phyloP scores from a whole-genome alignment of 2,113 vertebrate species.

The Gymnocephalus cernua region DNA sequence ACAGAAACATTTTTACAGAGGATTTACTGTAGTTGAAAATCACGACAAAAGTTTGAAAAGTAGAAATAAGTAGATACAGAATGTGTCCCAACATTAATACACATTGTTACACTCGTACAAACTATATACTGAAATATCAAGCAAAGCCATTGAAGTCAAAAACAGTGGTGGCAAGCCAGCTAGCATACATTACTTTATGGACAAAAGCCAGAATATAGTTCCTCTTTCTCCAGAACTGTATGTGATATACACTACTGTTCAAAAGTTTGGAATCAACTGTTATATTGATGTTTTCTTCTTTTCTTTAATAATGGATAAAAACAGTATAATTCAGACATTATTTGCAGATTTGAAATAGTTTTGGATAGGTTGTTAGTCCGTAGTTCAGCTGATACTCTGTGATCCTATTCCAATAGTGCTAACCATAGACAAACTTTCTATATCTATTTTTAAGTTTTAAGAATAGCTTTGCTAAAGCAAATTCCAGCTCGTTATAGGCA shows the following conservation, averaged over 20 bases:
- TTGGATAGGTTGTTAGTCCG: too few species aligned
- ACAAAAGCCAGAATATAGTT: neutral
- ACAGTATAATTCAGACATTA: too few species aligned
- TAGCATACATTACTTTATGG: neutral
- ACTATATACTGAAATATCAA: neutral
- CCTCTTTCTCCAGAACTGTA: neutral
- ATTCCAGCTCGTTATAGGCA: too few species aligned
- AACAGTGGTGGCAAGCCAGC: neutral
- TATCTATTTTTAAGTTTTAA: too few species aligned
- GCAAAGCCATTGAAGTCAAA: neutral
- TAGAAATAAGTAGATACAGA: neutral
- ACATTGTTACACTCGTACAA: neutral
- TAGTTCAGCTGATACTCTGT: too few species aligned
- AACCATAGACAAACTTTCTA: too few species aligned
- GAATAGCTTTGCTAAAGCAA: too few species aligned
- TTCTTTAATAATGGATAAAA: too few species aligned
- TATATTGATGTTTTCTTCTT: too few species aligned
- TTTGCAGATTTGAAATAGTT: too few species aligned
- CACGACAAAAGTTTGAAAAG: neutral
- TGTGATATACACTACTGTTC: neutral
- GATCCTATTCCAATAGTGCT: too few species aligned
- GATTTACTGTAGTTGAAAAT: conserved; percentile 14
- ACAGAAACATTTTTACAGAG: neutral
- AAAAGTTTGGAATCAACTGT: too few species aligned
- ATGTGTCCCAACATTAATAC: neutral